phyloP scores from a whole-genome alignment of 2,888 invertebrate genomes.

The Platycheirus albimanus region DNA sequence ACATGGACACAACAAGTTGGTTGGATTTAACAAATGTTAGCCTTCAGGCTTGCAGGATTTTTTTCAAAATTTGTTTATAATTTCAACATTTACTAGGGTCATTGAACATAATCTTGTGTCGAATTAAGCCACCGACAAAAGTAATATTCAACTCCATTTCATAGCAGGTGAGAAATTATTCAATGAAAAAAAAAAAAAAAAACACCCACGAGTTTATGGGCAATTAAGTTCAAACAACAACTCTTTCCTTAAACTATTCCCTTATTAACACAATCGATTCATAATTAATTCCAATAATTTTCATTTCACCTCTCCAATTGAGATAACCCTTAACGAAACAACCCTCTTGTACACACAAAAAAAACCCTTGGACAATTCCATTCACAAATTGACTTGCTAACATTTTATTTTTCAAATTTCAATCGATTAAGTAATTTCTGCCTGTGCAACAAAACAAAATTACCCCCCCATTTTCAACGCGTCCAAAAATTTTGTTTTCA shows the following conservation, averaged over 20 bases:
- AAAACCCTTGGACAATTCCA: conserved; percentile 2
- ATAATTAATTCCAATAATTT: background rate
- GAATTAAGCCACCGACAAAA: no score
- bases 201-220: no score
- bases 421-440: conserved; percentile 19
- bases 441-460: background rate
- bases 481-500: conserved; percentile 19
- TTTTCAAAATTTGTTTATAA: no score
- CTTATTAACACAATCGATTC: background rate
- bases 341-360: background rate
- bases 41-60: no score
- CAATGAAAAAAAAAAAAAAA: no score
- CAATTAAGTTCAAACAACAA: background rate
- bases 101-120: no score
- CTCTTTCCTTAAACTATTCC: no score
- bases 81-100: no score
- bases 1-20: no score
- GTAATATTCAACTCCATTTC: no score
- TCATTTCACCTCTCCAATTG: conserved; percentile 11
- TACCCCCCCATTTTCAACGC: conserved; percentile 20
- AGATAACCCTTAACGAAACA: no score
- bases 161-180: background rate
- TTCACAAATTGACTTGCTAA: conserved; percentile 9
- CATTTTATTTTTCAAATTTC: conserved; percentile 36
- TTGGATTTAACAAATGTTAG: no score